Base-by-base conservation (phyloP, 2,888 invertebrate genomes). In the Dione juno region DNA sequence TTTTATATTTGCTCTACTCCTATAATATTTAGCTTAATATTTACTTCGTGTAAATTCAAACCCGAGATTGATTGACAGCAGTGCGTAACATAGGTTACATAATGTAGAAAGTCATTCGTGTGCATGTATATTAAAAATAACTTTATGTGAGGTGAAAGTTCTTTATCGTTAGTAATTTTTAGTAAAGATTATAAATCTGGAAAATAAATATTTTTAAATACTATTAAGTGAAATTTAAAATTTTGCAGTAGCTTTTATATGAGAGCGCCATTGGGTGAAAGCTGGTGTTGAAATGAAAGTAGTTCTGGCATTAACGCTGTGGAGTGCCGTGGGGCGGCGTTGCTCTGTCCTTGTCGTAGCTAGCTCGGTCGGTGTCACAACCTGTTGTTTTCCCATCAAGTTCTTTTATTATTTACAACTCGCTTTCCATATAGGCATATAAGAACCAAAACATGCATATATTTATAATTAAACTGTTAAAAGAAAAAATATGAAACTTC, bases 221-320 rank as follows among this genome's bases (percentile, higher is more conserved):
- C 35, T 43, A 61, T 11, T 61, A 45, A 58, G 67, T 53, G 61
- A 53, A 45, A 82, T 84, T 84, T 83, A 86, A 50, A 84, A 88
- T 89, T 88, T 88, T 78, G 87, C 85, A 84, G 86, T 87, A 86
- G 83, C 86, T 88, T 86, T 84, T 87, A 85, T 88, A 88, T 86
- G 87, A 86, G 88, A 87, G 84, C 84, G 82, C 81, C 83, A 83
- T 84, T 84, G 79, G 86, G 92, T 88, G 92, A 93, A 93, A 92
- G 92, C 89, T 86, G 86, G 81, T 84, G 83, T 86, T 84, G 85
- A 92, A 92, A 93, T 87, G 92, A 92, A 93, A 93, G 92, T 92
- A 89, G 92, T 89, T 87, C 84, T 88, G 88, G 78, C 87, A 75
- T 75, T 84, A 84, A 88, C 86, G 85, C 87, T 85, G 88, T 86